A percentile compares a stretch with the other conserved stretches of the same genome.
Conservation (phyloP, 1,140 invertebrate species). For the Plutomurus gul region DNA sequence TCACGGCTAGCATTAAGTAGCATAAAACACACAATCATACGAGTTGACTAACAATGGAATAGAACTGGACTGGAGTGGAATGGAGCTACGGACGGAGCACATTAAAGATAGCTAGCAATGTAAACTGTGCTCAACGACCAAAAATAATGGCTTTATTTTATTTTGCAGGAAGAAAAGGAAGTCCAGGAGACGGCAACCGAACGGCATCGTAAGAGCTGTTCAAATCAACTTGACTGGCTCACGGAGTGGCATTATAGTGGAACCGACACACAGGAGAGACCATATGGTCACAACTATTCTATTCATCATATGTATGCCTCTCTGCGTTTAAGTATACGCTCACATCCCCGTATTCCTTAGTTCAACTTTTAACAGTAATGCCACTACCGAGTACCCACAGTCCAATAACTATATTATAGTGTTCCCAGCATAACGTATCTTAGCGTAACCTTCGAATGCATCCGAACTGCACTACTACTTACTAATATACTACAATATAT, state of each 20-base stretch:
- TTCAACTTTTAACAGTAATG: no score
- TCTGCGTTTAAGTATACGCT: no score
- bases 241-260: background rate
- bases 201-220: background rate
- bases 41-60: no score
- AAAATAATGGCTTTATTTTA: constrained; percentile 36
- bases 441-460: background rate
- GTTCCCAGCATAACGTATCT: background rate
- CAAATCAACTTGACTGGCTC: background rate
- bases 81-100: no score
- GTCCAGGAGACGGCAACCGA: background rate
- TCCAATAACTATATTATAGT: background rate
- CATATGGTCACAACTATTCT: background rate
- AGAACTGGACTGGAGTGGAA: background rate
- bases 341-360: no score
- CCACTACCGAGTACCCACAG: background rate
- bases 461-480: constrained; percentile 10
- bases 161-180: constrained; percentile 23
- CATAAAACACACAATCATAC: no score
- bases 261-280: constrained; percentile 2
- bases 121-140: constrained; percentile 30
- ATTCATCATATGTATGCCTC: no score
- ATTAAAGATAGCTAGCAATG: background rate
- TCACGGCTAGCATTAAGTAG: no score
- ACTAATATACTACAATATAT: no score